Evolutionary conservation across 2,888 invertebrate genomes (phyloP).

Genomic region (Dasypolia templi): DNA sequence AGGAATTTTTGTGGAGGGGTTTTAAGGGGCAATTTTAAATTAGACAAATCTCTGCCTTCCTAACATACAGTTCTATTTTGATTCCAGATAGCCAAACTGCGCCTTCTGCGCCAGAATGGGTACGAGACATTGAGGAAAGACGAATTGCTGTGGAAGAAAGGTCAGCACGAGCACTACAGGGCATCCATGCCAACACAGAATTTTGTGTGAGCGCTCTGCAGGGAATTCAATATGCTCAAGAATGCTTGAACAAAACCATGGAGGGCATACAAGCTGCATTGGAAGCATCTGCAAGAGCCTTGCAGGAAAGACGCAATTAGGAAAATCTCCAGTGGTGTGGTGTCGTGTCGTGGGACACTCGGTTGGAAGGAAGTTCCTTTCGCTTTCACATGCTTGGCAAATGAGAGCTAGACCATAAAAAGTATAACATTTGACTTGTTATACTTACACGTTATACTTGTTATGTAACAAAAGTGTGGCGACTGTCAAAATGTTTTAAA

Average conservation of each 20-base stretch:
- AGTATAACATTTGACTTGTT: background rate
- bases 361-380: background rate
- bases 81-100: constrained; percentile 12
- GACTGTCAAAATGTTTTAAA: background rate
- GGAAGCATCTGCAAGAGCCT: constrained; percentile 28
- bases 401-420: background rate
- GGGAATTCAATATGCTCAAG: constrained; percentile 33
- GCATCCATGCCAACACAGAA: constrained; percentile 38
- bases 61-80: background rate
- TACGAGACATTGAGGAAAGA: constrained; percentile 24
- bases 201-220: constrained; percentile 34
- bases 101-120: constrained; percentile 13
- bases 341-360: background rate
- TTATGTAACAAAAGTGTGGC: background rate
- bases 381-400: background rate
- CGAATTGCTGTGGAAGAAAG: constrained; percentile 27
- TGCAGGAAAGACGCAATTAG: constrained; percentile 14
- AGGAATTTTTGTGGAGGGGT: too few relatives aligned
- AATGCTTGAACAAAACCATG: constrained; percentile 31
- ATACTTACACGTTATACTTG: too few relatives aligned
- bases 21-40: too few relatives aligned
- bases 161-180: constrained; percentile 35
- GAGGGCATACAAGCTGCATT: constrained; percentile 28
- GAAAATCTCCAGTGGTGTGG: background rate
- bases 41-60: background rate